Conservation (phyloP, 2,797 vertebrate genomes). For the Chaenodraco wilsoni region DNA sequence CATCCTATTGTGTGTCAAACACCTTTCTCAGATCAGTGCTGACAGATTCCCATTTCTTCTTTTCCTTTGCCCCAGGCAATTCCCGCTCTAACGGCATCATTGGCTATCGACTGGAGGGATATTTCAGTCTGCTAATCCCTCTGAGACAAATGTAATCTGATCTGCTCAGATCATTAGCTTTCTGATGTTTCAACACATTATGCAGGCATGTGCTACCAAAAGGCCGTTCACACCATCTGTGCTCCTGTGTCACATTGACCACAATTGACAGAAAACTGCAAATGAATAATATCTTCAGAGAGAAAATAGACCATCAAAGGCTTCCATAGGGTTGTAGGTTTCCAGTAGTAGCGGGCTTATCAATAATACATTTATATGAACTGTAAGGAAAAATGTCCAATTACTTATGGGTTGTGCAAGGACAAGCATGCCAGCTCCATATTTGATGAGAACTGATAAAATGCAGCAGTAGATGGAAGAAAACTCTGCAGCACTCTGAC, state of each 20-base stretch:
- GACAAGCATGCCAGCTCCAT: constrained; percentile 52
- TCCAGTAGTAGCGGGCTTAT: constrained; percentile 5
- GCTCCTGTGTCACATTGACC: constrained; percentile 28
- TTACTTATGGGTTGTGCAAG: constrained; percentile 50
- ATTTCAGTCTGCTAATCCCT: constrained; percentile 57
- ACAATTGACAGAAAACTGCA: constrained; percentile 37
- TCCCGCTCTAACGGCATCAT: constrained; percentile 45
- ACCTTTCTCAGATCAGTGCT: constrained; percentile 26
- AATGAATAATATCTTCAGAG: constrained; percentile 28
- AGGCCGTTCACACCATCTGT: constrained; percentile 56
- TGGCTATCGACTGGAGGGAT: constrained; percentile 37
- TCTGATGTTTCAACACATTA: constrained; percentile 66
- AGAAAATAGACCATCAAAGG: constrained; percentile 9
- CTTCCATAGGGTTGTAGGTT: neutral
- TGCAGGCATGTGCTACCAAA: constrained; percentile 51
- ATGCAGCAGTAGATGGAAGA: constrained; percentile 33
- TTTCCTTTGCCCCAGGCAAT: constrained; percentile 46
- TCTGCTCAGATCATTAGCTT: constrained; percentile 66
- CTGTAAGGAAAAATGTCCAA: constrained; percentile 39
- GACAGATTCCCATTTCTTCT: constrained; percentile 50
- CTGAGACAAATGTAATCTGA: constrained; percentile 61
- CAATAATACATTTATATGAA: constrained; percentile 39
- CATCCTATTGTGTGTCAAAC: constrained; percentile 27
- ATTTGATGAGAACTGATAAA: constrained; percentile 58
- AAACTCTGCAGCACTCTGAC: constrained; percentile 52